Percentiles rank a stretch among this genome's conserved stretches.
phyloP scores from a whole-genome alignment of 2,113 vertebrate genomes.

The Todiramphus saurophagus region DNA sequence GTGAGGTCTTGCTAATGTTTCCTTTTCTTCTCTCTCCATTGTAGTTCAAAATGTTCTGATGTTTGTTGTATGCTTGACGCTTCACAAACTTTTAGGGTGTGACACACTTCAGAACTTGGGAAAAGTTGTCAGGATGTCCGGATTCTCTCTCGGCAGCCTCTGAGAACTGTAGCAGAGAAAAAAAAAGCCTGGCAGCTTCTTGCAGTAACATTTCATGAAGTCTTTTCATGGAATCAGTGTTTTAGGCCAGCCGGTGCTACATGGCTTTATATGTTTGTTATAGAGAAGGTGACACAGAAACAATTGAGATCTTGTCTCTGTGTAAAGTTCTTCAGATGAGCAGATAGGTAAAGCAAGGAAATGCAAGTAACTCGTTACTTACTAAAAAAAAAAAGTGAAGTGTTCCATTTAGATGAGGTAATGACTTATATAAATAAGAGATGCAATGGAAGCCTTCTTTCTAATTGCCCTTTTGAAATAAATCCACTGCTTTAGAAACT shows the following conservation, averaged over 20 bases:
- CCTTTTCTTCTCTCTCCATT: not conserved
- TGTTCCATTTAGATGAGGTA: not conserved
- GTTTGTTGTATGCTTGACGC: not conserved
- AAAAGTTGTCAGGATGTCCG: not conserved
- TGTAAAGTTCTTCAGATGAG: not conserved
- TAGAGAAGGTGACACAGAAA: not conserved
- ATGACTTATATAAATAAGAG: not conserved
- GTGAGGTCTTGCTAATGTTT: not conserved
- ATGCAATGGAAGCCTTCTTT: slow-evolving; percentile 16
- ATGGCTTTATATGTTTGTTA: not conserved
- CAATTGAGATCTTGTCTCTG: not conserved
- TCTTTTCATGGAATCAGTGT: not conserved
- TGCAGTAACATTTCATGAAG: not conserved
- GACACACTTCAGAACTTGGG: not conserved
- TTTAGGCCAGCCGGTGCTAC: not conserved
- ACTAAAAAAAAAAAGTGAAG: not conserved
- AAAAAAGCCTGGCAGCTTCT: not conserved
- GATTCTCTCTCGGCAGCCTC: not conserved
- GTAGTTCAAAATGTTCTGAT: not conserved
- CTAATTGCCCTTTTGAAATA: not conserved
- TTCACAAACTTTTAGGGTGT: not conserved
- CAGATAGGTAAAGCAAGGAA: not conserved
- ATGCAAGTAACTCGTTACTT: not conserved
- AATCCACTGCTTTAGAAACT: not conserved
- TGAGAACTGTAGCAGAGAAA: not conserved